Evolutionary conservation across 2,888 invertebrate genomes (phyloP), one percentile per base, ranked within the genome.

Genomic region (Lasioglossum zephyrum): DNA sequence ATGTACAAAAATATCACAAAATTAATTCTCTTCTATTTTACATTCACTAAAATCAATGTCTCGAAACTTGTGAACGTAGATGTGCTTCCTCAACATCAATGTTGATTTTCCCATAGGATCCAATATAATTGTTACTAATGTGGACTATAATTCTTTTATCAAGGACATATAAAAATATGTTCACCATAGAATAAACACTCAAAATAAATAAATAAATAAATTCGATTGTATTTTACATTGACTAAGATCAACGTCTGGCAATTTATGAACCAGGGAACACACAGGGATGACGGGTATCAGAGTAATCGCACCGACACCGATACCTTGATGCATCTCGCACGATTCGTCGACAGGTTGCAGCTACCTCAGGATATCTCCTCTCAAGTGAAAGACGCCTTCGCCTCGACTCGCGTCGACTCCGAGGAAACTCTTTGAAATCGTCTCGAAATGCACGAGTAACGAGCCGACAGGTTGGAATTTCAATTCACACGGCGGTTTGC

Each of bases 381-480:
- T 60, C 26, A n/a, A 26, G 22, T 53, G 53, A 53, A 53, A 53
- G 53, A 53, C 53, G 53, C 53, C 53, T 4, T 60, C 57, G 26
- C 22, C 26, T 60, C 60, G 26, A 13, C 26, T 26, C 60, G 57
- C 11, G n/a, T 26, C 60, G 9, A n/a, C 57, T 11, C 57, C 13
- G 5, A 26, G 26, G 26, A 26, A 66, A 31, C 36, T 36, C 36
- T 36, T 36, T 16, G 36, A 36, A 66, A 66, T 66, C 66, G 66
- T 2, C 36, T 66, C 41, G 47, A 36, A 53, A 60, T 73, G 66
- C 81, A 41, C 74, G 77, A 49, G 74, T 63, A 75, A 78, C 82
- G 82, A 82, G 36, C 79, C 78, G 22, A 4, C 73, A 4, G 47
- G 36, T 57, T 44, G 75, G 82, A 85, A 73, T 79, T 85, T 75